Evolutionary conservation across 1,140 invertebrate genomes (phyloP), one percentile per base, ranked within the genome.

Genomic region (Macrotrachela quadricornifera): DNA sequence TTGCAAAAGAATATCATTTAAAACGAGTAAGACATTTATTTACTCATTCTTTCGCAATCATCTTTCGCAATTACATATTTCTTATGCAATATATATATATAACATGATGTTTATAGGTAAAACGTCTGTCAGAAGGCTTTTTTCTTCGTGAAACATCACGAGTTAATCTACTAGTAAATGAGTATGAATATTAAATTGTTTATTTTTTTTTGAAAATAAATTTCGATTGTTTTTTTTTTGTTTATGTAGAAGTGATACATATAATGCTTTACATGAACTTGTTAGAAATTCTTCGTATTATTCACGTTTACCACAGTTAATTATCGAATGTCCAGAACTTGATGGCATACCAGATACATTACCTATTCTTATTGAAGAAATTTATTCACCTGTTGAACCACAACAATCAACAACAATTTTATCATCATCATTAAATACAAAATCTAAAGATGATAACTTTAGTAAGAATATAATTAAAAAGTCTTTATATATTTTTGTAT

Each of bases 321-420:
- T 83, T 1, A 80, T 92, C 9, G 83, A 88, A 66, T 92, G 86
- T 68, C 75, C 79, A 6, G 84, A 87, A 50, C 70, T 88, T 54
- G 87, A 94, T 65, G 88, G 88, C 0, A 84, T 90, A 64, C 73
- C 78, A 16, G 77, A 78, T 50, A 80, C 82, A 30, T 73, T 91
- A 67, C 86, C 87, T 15, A 76, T 94, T 54, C 88, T 92, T 60
- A 92, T 90, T 68, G 87, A 92, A 71, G 87, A 94, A 68, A 60
- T 68, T 21, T 70, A 63, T 52, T 59, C 60, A 47, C 54, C n/a
- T 39, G 54, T 37, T 51, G 41, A 13, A 6, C 38, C 8, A 39
- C 1, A 13, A 13, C 44, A 44, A 44, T n/a, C 44, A 3, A 51
- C 13, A 44, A 8, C 12, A 39, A 41, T 41, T n/a, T 41, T 2